Conservation (phyloP, 37 sponge, comb jelly and placozoan species). For the Ephydatia muelleri region DNA sequence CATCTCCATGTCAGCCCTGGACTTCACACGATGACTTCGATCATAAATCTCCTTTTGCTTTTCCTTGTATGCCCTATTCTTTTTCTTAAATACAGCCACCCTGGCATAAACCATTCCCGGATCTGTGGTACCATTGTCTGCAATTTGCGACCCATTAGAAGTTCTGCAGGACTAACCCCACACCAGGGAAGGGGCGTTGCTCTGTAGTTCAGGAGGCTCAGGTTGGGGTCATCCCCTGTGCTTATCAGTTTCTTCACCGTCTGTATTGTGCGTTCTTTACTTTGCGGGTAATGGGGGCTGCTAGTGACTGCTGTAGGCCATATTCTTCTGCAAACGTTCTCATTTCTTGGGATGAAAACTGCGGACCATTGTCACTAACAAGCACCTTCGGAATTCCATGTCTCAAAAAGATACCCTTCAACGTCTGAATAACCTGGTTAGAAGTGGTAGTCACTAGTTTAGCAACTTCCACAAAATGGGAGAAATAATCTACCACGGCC, state of each 20-base stretch:
- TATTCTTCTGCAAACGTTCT: neutral
- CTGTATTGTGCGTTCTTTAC: constrained; percentile 46
- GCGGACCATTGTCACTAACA: neutral
- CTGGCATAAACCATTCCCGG: constrained; percentile 19
- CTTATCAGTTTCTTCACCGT: constrained; percentile 38
- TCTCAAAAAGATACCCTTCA: constrained; percentile 4
- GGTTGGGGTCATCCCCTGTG: constrained; percentile 23
- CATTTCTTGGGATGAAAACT: constrained; percentile 3
- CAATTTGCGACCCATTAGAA: constrained; percentile 49
- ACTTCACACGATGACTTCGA: constrained; percentile 22
- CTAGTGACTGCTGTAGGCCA: constrained; percentile 25
- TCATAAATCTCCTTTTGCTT: constrained; percentile 44
- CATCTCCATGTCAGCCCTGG: constrained; percentile 1
- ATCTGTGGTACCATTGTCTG: constrained; percentile 53
- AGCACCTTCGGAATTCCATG: constrained; percentile 18
- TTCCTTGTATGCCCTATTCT: constrained; percentile 8
- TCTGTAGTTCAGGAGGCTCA: constrained; percentile 36
- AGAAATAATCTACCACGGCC: constrained; percentile 9
- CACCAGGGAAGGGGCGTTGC: constrained; percentile 60
- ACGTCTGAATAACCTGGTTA: neutral
- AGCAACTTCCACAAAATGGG: constrained; percentile 2
- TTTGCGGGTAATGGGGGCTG: constrained; percentile 55
- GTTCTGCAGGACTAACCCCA: constrained; percentile 27
- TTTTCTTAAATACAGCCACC: constrained; percentile 48
- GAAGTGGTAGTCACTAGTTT: neutral